A percentile compares a stretch with the other conserved stretches of the same genome.
Conservation (phyloP, 2,888 invertebrate genomes). For the Blera fallax region DNA sequence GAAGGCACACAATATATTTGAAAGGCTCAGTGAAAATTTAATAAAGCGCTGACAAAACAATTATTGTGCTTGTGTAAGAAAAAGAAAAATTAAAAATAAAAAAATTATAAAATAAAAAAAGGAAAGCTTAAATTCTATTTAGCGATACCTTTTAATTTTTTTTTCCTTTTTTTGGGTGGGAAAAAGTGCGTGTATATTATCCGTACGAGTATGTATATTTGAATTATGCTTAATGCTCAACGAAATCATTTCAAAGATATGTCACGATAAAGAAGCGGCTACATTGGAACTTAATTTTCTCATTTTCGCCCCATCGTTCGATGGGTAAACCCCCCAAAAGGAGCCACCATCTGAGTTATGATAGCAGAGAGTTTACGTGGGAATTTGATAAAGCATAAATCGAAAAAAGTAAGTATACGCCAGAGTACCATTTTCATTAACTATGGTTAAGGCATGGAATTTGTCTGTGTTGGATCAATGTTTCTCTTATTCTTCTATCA, state of each 20-base stretch:
- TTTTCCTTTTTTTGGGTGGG: background rate
- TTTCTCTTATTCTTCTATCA: background rate
- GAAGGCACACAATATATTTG: constrained; percentile 15
- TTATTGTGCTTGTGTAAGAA: constrained; percentile 41
- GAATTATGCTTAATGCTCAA: background rate
- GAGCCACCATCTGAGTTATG: constrained; percentile 39
- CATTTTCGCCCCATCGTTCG: background rate
- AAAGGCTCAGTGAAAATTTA: constrained; percentile 43
- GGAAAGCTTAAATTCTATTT: constrained; percentile 33
- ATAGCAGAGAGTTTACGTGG: constrained; percentile 53
- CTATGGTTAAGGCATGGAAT: background rate
- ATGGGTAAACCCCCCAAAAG: constrained; percentile 1
- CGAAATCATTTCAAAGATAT: constrained; percentile 30
- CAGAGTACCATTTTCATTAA: constrained; percentile 16
- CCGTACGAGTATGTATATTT: constrained; percentile 1
- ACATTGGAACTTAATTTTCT: constrained; percentile 40
- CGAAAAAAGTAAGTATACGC: constrained; percentile 60
- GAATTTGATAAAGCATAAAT: constrained; percentile 46
- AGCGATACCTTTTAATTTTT: constrained; percentile 22
- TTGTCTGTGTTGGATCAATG: constrained; percentile 3
- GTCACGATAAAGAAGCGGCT: constrained; percentile 45
- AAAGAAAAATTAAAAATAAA: background rate
- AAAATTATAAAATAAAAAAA: constrained; percentile 13
- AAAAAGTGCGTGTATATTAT: constrained; percentile 22
- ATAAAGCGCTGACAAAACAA: constrained; percentile 49